phyloP scores from a whole-genome alignment of 2,888 invertebrate species.

The Eurytoma adleriae region DNA sequence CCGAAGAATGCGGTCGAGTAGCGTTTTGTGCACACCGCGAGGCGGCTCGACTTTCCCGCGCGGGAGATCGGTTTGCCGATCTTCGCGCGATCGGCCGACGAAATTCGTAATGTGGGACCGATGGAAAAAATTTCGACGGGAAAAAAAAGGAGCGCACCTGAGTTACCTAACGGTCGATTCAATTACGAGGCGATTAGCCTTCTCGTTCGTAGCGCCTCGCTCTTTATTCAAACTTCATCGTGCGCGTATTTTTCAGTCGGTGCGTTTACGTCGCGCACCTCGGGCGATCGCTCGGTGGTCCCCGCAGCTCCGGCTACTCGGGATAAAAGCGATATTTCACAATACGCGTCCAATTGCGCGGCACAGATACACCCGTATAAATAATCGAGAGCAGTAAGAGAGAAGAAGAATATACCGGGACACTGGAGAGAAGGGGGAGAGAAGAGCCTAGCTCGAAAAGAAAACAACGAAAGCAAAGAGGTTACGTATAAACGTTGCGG shows the following conservation, averaged over 20 bases:
- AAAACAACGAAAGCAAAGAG: not conserved
- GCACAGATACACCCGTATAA: not conserved
- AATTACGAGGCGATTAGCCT: not conserved
- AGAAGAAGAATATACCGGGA: not conserved
- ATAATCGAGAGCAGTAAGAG: slow-evolving; percentile 12
- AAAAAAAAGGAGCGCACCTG: not conserved
- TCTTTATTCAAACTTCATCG: not conserved
- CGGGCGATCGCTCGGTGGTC: slow-evolving; percentile 48
- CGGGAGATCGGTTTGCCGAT: not conserved
- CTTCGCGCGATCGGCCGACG: not conserved
- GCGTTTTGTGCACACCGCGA: not conserved
- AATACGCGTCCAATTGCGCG: not conserved
- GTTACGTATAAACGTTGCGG: slow-evolving; percentile 63
- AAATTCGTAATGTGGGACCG: not conserved
- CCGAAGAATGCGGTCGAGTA: slow-evolving; percentile 9
- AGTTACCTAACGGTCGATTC: not conserved
- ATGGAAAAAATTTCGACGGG: not conserved
- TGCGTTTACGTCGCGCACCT: slow-evolving; percentile 13
- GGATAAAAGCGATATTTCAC: slow-evolving; percentile 24
- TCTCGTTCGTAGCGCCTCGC: not conserved
- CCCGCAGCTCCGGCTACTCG: not conserved
- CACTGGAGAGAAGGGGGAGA: not conserved
- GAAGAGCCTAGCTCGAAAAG: slow-evolving; percentile 20
- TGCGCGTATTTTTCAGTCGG: not conserved
- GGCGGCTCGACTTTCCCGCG: too few relatives aligned